These are phyloP conservation scores for Eilema caniola DNA, from an alignment of 2,888 invertebrate species.

Conservation along the genomic window DNA sequence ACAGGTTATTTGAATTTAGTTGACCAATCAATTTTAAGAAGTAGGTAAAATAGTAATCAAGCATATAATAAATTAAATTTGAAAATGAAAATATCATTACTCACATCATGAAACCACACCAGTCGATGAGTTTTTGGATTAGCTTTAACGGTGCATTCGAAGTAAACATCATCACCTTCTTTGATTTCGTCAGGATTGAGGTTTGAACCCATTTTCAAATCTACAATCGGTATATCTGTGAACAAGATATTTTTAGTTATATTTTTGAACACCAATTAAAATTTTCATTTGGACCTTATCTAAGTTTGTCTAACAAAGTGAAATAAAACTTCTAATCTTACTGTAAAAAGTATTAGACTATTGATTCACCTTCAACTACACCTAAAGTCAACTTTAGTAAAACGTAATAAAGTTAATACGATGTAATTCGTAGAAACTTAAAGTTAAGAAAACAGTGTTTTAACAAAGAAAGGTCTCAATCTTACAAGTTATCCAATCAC, in stretches of 20 bases:
- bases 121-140: constrained; percentile 95
- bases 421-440: constrained; percentile 24
- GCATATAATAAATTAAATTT: not conserved
- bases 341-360: constrained; percentile 27
- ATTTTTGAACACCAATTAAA: not conserved
- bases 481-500: constrained; percentile 55
- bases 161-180: constrained; percentile 96
- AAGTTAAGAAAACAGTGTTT: constrained; percentile 40
- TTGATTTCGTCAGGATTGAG: constrained; percentile 95
- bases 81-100: constrained; percentile 43
- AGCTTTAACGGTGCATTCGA: constrained; percentile 94
- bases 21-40: not conserved
- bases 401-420: constrained; percentile 23
- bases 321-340: constrained; percentile 18
- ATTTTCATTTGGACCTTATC: not conserved
- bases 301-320: not conserved
- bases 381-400: constrained; percentile 17
- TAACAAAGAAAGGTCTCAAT: constrained; percentile 42
- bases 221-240: constrained; percentile 93
- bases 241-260: constrained; percentile 52
- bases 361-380: constrained; percentile 29
- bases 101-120: constrained; percentile 93
- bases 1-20: not conserved
- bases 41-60: not conserved
- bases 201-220: constrained; percentile 93